Conservation (phyloP, 2,888 invertebrate species). For the Aspidapion aeneum region DNA sequence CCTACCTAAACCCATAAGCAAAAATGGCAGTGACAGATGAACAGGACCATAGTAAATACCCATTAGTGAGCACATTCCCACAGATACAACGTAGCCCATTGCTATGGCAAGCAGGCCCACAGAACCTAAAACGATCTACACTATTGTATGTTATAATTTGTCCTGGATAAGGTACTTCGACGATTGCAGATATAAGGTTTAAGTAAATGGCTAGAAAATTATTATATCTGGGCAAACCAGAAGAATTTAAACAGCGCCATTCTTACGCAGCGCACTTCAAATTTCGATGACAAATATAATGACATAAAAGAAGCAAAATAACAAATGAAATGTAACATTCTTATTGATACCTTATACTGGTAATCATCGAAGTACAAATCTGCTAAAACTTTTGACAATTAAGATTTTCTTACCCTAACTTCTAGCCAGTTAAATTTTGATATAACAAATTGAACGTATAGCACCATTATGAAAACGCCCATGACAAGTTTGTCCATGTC, state of each 20-base stretch:
- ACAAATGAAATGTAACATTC: too few species aligned
- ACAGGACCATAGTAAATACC: slow-evolving; percentile 77
- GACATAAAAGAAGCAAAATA: too few species aligned
- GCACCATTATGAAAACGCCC: slow-evolving; percentile 68
- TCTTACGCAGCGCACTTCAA: too few species aligned
- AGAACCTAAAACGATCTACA: slow-evolving; percentile 61
- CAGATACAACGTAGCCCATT: slow-evolving; percentile 67
- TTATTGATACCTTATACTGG: too few species aligned
- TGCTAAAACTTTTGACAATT: neutral
- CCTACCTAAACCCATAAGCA: slow-evolving; percentile 69
- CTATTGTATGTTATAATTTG: slow-evolving; percentile 21
- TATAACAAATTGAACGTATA: slow-evolving; percentile 69
- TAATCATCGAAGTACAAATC: too few species aligned
- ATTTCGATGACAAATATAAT: too few species aligned
- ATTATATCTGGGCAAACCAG: too few species aligned
- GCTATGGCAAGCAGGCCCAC: slow-evolving; percentile 69
- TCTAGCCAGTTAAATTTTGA: slow-evolving; percentile 74
- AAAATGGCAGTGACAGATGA: slow-evolving; percentile 77
- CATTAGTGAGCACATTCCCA: slow-evolving; percentile 67
- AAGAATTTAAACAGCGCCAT: too few species aligned
- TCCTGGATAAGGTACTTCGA: neutral
- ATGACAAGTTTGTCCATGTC: slow-evolving; percentile 66
- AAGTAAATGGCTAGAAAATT: too few species aligned
- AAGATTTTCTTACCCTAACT: slow-evolving; percentile 54
- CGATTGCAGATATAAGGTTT: neutral